Percentiles rank a stretch among this genome's conserved stretches.
phyloP scores from a whole-genome alignment of 2,797 vertebrate genomes.

The Mus caroli region DNA sequence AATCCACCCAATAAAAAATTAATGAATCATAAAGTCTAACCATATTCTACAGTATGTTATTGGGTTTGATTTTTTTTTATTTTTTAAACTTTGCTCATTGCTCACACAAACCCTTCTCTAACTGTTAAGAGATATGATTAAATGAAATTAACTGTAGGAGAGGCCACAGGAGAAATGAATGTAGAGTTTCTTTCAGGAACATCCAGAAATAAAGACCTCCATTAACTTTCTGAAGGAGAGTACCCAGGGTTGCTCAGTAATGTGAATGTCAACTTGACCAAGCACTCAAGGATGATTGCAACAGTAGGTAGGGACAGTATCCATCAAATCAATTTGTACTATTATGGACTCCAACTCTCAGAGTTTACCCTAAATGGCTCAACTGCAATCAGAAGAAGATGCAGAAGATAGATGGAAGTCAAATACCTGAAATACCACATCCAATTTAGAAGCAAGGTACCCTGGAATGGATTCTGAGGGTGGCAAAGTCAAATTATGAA shows the following conservation, averaged over 20 bases:
- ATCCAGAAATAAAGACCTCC: slow-evolving; percentile 42
- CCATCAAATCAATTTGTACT: slow-evolving; percentile 50
- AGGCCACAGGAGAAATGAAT: slow-evolving; percentile 1
- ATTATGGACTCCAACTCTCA: slow-evolving; percentile 20
- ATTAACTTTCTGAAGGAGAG: slow-evolving; percentile 37
- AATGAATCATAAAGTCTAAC: neutral
- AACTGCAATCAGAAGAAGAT: neutral
- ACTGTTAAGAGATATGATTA: slow-evolving; percentile 31
- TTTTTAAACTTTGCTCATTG: neutral
- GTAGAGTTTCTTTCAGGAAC: slow-evolving; percentile 6
- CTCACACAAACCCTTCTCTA: neutral
- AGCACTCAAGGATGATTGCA: slow-evolving; percentile 51
- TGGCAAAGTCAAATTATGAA: slow-evolving; percentile 8
- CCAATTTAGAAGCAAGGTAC: slow-evolving; percentile 8
- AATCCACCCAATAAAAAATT: slow-evolving; percentile 51
- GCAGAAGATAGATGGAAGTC: neutral
- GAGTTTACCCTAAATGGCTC: slow-evolving; percentile 36
- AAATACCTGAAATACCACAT: slow-evolving; percentile 42
- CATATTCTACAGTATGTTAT: neutral
- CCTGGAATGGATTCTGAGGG: slow-evolving; percentile 28
- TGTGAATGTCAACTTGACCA: neutral
- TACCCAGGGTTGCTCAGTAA: neutral
- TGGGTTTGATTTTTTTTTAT: neutral
- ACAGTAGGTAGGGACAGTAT: neutral
- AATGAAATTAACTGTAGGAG: slow-evolving; percentile 37